Percentiles rank a stretch among this genome's conserved stretches.
Conservation (phyloP, 2,113 vertebrate species). For the Rattus rattus region DNA sequence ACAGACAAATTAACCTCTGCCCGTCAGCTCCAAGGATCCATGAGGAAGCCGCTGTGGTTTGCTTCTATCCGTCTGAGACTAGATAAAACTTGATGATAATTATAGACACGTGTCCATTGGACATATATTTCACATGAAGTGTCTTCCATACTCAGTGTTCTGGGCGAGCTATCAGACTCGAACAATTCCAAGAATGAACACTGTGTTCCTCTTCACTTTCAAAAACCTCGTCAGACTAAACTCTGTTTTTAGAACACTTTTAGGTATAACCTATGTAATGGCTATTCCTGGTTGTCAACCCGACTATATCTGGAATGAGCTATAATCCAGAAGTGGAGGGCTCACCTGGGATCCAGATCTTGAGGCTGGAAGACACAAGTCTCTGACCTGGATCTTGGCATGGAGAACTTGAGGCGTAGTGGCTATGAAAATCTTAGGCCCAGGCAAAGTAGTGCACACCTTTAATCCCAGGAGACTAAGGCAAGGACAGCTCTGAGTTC, state of each 20-base stretch:
- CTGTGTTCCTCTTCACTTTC: neutral
- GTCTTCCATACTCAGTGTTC: conserved; percentile 73
- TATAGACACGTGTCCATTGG: conserved; percentile 96
- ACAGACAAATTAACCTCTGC: conserved; percentile 96
- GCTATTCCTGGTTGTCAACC: too few relatives aligned
- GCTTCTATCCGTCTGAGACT: conserved; percentile 88
- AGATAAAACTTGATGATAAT: conserved; percentile 92
- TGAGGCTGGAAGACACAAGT: too few relatives aligned
- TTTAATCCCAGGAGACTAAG: too few relatives aligned
- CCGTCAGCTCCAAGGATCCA: conserved; percentile 96
- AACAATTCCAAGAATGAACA: neutral
- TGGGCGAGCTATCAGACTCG: conserved; percentile 63
- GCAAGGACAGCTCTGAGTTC: too few relatives aligned
- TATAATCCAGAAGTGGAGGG: too few relatives aligned
- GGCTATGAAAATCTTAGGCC: too few relatives aligned
- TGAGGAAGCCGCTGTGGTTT: conserved; percentile 95
- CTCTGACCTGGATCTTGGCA: too few relatives aligned
- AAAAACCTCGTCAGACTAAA: neutral
- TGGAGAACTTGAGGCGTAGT: too few relatives aligned
- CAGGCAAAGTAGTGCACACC: too few relatives aligned
- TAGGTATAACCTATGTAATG: neutral
- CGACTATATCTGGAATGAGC: too few relatives aligned
- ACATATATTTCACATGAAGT: conserved; percentile 81
- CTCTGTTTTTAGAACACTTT: neutral
- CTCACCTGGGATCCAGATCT: too few relatives aligned